Evolutionary conservation across 2,888 invertebrate genomes (phyloP).

Genomic region (Allygus modestus): DNA sequence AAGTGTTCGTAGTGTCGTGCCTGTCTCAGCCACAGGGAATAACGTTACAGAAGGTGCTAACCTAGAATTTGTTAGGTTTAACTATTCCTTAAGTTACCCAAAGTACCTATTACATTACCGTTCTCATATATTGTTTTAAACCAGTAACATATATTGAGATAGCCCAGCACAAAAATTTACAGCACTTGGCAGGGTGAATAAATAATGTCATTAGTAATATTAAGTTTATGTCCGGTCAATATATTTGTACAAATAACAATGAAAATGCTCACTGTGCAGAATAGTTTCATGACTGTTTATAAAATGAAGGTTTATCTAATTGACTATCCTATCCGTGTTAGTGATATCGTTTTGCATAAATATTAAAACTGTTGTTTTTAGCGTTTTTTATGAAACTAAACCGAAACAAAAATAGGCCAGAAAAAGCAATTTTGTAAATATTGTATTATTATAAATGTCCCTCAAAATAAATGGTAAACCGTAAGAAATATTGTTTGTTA

Average conservation of each 20-base stretch:
- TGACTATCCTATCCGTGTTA: background rate
- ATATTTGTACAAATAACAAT: constrained; percentile 35
- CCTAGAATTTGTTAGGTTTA: background rate
- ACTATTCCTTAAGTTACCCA: background rate
- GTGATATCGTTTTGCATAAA: background rate
- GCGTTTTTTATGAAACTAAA: constrained; percentile 34
- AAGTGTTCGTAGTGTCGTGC: background rate
- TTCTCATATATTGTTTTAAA: background rate
- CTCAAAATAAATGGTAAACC: constrained; percentile 59
- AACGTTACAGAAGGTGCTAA: constrained; percentile 10
- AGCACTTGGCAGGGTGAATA: constrained; percentile 8
- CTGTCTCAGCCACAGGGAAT: background rate
- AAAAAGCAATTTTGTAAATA: constrained; percentile 60
- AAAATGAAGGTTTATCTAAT: background rate
- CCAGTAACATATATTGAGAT: background rate
- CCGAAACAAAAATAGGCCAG: constrained; percentile 28
- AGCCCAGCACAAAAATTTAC: constrained; percentile 9
- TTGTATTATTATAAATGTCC: constrained; percentile 58
- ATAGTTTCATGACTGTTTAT: constrained; percentile 17
- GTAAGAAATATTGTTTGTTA: constrained; percentile 46
- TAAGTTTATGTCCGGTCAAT: background rate
- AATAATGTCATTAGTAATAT: background rate
- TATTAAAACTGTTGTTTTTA: constrained; percentile 7
- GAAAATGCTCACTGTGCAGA: constrained; percentile 54
- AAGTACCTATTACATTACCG: background rate